phyloP scores from a whole-genome alignment of 2,888 invertebrate species.

The Eretmocerus hayati region DNA sequence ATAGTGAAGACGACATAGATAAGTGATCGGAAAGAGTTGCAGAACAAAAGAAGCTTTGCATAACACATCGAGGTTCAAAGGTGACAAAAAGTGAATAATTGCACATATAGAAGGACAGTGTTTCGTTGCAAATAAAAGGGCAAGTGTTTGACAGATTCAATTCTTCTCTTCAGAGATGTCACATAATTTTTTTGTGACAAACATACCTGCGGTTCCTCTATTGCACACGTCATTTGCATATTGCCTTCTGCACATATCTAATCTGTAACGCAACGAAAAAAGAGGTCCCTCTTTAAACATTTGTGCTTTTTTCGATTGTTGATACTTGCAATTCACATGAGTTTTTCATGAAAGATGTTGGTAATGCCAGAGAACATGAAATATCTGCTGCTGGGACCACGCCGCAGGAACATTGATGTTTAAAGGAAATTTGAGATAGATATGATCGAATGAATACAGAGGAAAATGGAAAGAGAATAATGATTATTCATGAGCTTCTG shows the following conservation, averaged over 20 bases:
- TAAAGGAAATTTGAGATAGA: too few species aligned
- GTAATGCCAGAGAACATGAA: too few species aligned
- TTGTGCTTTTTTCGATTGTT: too few species aligned
- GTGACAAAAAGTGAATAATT: background rate
- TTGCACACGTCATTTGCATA: slow-evolving; percentile 92
- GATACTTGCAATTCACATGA: too few species aligned
- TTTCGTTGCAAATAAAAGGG: slow-evolving; percentile 10
- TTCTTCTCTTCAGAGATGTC: slow-evolving; percentile 8
- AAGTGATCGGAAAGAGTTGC: slow-evolving; percentile 15
- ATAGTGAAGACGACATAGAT: slow-evolving; percentile 8
- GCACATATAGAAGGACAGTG: slow-evolving; percentile 4
- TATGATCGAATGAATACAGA: too few species aligned
- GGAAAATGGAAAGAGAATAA: too few species aligned
- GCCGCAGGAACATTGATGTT: too few species aligned
- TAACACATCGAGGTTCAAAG: background rate
- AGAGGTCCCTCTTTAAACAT: slow-evolving; percentile 46
- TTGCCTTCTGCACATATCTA: slow-evolving; percentile 97
- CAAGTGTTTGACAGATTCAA: background rate
- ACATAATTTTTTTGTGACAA: slow-evolving; percentile 26
- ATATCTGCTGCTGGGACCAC: too few species aligned
- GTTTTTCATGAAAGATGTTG: too few species aligned
- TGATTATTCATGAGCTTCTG: too few species aligned
- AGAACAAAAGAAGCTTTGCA: slow-evolving; percentile 14
- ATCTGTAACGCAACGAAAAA: slow-evolving; percentile 74
- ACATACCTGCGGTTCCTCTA: slow-evolving; percentile 96